Conservation (phyloP, 1,140 invertebrate species). For the Micrasema longulum region DNA sequence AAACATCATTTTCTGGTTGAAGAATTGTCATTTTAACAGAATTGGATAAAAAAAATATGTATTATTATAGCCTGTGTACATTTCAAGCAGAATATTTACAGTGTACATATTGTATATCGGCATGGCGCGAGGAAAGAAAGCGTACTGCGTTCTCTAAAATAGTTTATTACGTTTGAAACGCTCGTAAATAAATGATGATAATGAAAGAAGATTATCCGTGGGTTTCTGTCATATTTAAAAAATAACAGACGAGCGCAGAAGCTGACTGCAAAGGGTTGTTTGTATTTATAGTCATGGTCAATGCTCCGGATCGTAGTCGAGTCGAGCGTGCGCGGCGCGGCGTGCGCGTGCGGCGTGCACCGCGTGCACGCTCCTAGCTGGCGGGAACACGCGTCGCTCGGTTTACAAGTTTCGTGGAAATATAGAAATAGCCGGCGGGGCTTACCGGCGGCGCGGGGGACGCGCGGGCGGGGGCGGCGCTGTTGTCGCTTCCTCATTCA, state of each 20-base stretch:
- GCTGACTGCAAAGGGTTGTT: neutral
- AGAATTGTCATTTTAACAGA: too few relatives aligned
- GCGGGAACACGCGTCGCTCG: conserved; percentile 37
- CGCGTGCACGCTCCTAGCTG: neutral
- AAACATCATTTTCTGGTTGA: too few relatives aligned
- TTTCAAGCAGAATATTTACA: too few relatives aligned
- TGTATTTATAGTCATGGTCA: neutral
- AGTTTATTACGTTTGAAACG: too few relatives aligned
- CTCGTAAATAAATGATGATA: too few relatives aligned
- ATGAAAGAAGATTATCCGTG: too few relatives aligned
- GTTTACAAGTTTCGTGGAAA: conserved; percentile 41
- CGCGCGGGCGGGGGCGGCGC: conserved; percentile 28
- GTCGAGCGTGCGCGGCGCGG: neutral
- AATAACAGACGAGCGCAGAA: neutral
- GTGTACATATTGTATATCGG: too few relatives aligned
- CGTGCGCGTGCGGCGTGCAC: neutral
- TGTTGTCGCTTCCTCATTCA: conserved; percentile 37
- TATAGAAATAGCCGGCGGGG: conserved; percentile 28
- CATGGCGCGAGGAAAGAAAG: too few relatives aligned
- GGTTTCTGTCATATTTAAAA: too few relatives aligned
- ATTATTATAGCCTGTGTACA: too few relatives aligned
- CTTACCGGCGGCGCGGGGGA: conserved; percentile 4
- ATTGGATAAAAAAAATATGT: too few relatives aligned
- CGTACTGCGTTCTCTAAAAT: too few relatives aligned
- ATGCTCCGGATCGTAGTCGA: neutral